Percentiles rank a stretch among this genome's conserved stretches.
These are phyloP conservation scores for Lethenteron camtschaticum DNA, from an alignment of 2,113 vertebrate genomes.

Conservation along the genomic window DNA sequence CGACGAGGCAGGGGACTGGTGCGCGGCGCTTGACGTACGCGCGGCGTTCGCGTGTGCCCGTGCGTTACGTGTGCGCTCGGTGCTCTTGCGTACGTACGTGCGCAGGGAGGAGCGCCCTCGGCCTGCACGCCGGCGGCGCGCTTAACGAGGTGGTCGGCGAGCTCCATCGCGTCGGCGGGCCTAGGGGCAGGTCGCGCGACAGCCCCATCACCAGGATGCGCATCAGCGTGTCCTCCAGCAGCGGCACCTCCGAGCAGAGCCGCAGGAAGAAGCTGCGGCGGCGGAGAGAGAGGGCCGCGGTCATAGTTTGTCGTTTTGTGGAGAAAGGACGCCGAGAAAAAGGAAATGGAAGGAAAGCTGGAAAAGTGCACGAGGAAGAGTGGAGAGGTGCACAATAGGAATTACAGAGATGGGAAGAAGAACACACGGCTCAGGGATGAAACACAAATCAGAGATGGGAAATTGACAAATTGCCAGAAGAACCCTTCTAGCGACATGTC, in stretches of 20 bases:
- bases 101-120: constrained; percentile 29
- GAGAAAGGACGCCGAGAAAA: neutral
- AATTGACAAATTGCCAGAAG: too few species aligned
- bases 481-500: too few species aligned
- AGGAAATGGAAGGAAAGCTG: neutral
- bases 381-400: neutral
- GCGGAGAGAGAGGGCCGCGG: neutral
- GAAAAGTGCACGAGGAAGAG: neutral
- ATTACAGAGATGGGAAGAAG: too few species aligned
- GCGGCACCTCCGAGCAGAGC: constrained; percentile 85
- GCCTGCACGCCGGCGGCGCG: constrained; percentile 71
- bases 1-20: too few species aligned
- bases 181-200: constrained; percentile 70
- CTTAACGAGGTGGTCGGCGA: constrained; percentile 86
- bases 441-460: too few species aligned
- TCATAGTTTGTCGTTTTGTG: too few species aligned
- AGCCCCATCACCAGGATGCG: constrained; percentile 75
- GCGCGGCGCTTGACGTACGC: neutral
- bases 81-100: neutral
- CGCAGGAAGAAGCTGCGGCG: constrained; percentile 68
- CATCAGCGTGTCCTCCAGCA: constrained; percentile 89
- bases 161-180: constrained; percentile 85
- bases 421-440: too few species aligned
- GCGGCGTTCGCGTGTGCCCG: neutral
- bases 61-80: neutral